A percentile compares a stretch with the other conserved stretches of the same genome.
These are phyloP conservation scores for Congeria kusceri DNA, from an alignment of 2,888 invertebrate genomes.

Conservation along the genomic window DNA sequence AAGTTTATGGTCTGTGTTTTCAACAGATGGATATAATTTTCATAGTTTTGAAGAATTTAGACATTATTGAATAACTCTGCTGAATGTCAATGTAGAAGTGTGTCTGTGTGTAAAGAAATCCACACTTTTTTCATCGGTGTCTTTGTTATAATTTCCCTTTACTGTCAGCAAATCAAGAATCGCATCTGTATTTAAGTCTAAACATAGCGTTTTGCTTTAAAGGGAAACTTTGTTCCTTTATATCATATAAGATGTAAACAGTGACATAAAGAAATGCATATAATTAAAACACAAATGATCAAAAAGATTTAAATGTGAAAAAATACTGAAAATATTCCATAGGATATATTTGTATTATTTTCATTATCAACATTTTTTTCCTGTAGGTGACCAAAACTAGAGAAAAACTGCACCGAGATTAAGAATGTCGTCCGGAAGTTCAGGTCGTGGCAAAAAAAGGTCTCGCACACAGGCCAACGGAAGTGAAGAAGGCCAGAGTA, in stretches of 20 bases:
- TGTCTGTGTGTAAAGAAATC: constrained; percentile 33
- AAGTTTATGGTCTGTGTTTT: constrained; percentile 28
- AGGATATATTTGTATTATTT: not conserved
- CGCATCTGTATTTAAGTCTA: too few relatives aligned
- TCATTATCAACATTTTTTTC: not conserved
- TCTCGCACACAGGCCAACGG: constrained; percentile 61
- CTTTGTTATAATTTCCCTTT: constrained; percentile 60
- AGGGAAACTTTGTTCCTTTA: not conserved
- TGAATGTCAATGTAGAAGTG: constrained; percentile 3
- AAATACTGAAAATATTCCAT: not conserved
- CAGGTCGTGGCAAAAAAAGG: constrained; percentile 62
- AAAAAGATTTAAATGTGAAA: not conserved
- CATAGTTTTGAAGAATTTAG: constrained; percentile 54
- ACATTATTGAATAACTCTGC: constrained; percentile 47
- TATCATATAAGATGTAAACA: not conserved
- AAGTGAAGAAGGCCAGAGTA: constrained; percentile 63
- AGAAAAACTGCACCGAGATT: not conserved
- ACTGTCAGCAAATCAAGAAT: not conserved
- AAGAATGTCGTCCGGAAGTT: constrained; percentile 45
- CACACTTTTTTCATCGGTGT: constrained; percentile 46
- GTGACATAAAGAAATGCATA: not conserved
- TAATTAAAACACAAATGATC: not conserved
- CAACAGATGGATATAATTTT: constrained; percentile 43
- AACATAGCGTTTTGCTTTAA: too few relatives aligned
- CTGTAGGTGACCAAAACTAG: not conserved